Base-by-base conservation (phyloP, 2,888 invertebrate species). In the Thecocarcelia acutangulata region DNA sequence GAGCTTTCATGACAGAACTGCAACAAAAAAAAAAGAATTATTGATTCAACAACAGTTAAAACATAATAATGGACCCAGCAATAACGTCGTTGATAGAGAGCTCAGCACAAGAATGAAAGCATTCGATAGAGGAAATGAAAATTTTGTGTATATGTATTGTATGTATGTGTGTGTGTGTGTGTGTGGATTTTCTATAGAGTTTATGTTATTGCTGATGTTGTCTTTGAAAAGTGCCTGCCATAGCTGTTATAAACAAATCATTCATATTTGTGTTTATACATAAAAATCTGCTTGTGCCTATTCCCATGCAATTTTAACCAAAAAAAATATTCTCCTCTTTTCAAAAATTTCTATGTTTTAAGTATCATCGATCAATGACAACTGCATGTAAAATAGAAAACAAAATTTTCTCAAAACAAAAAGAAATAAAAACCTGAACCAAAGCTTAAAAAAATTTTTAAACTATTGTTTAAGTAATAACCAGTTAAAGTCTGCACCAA, bases 281-380 rank as follows among this genome's bases (percentile, higher is more conserved):
- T 5, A 15, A 24, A 64, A 46, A 66, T 50, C 28, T n/a, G 52
- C n/a, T 24, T 42, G 50, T 50, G 50, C 50, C 75, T 75, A 75
- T 68, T 44, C 59, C 50, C 59, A 68, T 44, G 33, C 48, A 11
- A 17, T 50, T 64, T n/a, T 64, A 56, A 2, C 48, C 28, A 33
- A 50, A 9, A n/a, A 33, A 5, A 33, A 33, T 9, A 46, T 54
- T 24, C 48, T 37, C 28, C n/a, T n/a, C n/a, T n/a, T 64, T 58
- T 56, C 28, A 3, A 21, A 50, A 72, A 64, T 64, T 58, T 64
- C 63, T 66, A 72, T 72, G 50, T 56, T 64, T 78, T 72, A 72
- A 82, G 78, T 46, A 74, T 82, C 81, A 82, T 82, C 78, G 78
- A 82, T 82, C 81, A 82, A 68, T 78, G 81, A 78, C 81, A 82